phyloP scores from a whole-genome alignment of 2,888 invertebrate species.

The Spialia ferax region DNA sequence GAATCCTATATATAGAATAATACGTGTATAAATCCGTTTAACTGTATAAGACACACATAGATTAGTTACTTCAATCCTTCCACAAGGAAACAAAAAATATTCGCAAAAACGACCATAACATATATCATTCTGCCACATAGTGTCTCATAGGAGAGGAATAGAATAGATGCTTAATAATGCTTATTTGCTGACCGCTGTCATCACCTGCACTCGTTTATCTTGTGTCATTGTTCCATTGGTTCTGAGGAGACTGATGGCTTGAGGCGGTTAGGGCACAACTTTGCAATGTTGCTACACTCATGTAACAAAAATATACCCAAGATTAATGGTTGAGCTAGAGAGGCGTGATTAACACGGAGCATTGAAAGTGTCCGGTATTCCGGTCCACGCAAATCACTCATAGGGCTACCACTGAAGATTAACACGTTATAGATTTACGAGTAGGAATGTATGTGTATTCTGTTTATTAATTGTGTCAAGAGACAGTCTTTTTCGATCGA shows the following conservation, averaged over 20 bases:
- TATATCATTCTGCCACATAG: too few relatives aligned
- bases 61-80: too few relatives aligned
- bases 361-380: constrained; percentile 40
- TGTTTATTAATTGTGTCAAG: too few relatives aligned
- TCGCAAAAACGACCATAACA: too few relatives aligned
- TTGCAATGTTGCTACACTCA: constrained; percentile 28
- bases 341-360: constrained; percentile 35
- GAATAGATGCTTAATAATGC: background rate
- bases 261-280: constrained; percentile 13
- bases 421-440: background rate
- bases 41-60: too few relatives aligned
- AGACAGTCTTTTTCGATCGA: too few relatives aligned
- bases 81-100: background rate
- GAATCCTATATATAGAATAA: too few relatives aligned
- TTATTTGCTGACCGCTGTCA: constrained; percentile 20
- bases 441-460: too few relatives aligned
- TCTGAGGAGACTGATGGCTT: constrained; percentile 24
- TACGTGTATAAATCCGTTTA: too few relatives aligned
- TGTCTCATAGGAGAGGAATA: background rate
- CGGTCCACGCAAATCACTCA: constrained; percentile 12
- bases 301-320: constrained; percentile 31
- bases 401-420: constrained; percentile 24
- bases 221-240: constrained; percentile 25
- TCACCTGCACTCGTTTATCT: constrained; percentile 31
- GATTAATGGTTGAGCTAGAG: constrained; percentile 39